Conservation (phyloP, 2,888 invertebrate species). For the Euzophera pinguis region DNA sequence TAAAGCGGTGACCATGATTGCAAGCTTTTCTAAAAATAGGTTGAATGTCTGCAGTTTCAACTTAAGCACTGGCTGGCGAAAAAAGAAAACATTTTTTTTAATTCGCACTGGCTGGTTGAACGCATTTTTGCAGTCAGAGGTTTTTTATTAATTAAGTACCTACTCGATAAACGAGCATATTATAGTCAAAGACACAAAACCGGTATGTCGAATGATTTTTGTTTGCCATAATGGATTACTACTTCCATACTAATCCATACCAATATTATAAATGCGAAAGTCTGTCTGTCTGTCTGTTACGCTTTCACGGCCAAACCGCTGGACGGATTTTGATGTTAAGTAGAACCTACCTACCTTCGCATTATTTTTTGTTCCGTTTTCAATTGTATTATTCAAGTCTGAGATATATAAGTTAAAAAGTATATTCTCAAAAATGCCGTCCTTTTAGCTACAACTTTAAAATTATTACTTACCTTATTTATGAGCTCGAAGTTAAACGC, state of each 20-base stretch:
- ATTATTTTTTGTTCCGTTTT: not conserved
- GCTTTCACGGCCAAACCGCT: too few relatives aligned
- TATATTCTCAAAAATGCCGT: not conserved
- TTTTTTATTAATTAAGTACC: not conserved
- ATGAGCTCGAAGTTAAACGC: not conserved
- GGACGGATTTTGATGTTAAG: too few relatives aligned
- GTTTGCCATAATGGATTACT: too few relatives aligned
- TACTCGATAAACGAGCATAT: not conserved
- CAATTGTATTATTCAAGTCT: not conserved
- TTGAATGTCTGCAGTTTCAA: constrained; percentile 6
- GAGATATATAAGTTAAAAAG: not conserved
- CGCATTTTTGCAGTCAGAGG: not conserved
- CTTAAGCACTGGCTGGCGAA: constrained; percentile 3
- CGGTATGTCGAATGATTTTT: too few relatives aligned
- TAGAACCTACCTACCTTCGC: not conserved
- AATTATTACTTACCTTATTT: not conserved
- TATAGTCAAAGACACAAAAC: too few relatives aligned
- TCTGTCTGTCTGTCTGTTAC: too few relatives aligned
- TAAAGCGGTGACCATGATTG: constrained; percentile 14
- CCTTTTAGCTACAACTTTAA: not conserved
- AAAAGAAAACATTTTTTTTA: constrained; percentile 2
- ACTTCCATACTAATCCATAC: too few relatives aligned
- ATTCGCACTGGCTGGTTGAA: not conserved
- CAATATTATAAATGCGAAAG: too few relatives aligned
- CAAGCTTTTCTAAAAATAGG: constrained; percentile 14